phyloP scores from a whole-genome alignment of 1,140 invertebrate genomes.

The Drosophila subpulchrella region DNA sequence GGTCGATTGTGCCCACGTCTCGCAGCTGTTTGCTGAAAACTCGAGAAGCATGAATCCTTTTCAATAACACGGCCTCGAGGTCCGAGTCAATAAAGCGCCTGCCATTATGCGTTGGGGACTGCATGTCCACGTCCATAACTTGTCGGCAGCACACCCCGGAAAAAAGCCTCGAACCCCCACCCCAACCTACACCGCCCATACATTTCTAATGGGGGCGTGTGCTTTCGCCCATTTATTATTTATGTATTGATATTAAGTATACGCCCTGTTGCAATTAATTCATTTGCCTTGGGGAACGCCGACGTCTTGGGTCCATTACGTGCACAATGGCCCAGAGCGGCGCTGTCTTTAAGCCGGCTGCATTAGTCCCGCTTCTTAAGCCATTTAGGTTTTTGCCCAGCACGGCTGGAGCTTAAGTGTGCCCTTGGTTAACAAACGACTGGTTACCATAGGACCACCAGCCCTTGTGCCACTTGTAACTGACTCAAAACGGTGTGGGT shows the following conservation, averaged over 20 bases:
- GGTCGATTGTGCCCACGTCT: constrained; percentile 61
- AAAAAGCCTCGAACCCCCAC: not conserved
- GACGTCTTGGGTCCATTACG: constrained; percentile 43
- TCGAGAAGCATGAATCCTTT: constrained; percentile 64
- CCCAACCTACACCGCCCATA: constrained; percentile 9
- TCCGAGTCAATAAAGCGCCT: constrained; percentile 65
- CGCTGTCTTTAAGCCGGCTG: constrained; percentile 30
- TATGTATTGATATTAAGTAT: constrained; percentile 77
- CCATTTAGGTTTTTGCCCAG: constrained; percentile 1
- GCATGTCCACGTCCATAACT: constrained; percentile 41
- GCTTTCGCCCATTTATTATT: constrained; percentile 62
- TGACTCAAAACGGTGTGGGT: not conserved
- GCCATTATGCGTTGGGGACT: constrained; percentile 52
- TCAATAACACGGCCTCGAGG: constrained; percentile 61
- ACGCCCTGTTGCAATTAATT: constrained; percentile 72
- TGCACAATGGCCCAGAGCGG: constrained; percentile 25
- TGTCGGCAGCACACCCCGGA: constrained; percentile 15
- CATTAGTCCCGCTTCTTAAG: constrained; percentile 23
- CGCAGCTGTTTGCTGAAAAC: constrained; percentile 54
- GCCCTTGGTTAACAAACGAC: not conserved
- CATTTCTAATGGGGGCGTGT: constrained; percentile 40
- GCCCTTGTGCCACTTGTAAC: not conserved
- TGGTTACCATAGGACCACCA: not conserved
- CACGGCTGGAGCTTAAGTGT: constrained; percentile 17
- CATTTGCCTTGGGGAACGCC: constrained; percentile 57